Percentiles rank a stretch among this genome's conserved stretches.
These are phyloP conservation scores for Numenius phaeopus DNA, from an alignment of 2,797 vertebrate genomes.

Conservation along the genomic window DNA sequence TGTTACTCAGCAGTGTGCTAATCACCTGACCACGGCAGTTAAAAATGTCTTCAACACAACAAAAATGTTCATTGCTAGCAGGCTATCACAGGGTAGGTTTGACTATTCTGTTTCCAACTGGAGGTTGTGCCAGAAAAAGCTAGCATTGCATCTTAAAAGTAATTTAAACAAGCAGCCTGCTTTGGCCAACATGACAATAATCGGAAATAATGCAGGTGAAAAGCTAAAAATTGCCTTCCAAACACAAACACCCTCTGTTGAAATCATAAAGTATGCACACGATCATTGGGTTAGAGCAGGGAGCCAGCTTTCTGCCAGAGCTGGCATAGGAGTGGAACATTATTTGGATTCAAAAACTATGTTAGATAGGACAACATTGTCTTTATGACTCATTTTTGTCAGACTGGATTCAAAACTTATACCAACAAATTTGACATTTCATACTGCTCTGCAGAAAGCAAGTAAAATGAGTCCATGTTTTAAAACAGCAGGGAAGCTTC, in stretches of 20 bases:
- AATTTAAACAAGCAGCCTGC: constrained; percentile 8
- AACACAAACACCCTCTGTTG: not conserved
- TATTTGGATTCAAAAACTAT: constrained; percentile 69
- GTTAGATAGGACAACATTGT: constrained; percentile 61
- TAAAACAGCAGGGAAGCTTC: constrained; percentile 84
- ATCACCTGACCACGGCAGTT: constrained; percentile 27
- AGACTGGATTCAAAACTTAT: constrained; percentile 77
- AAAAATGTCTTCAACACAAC: constrained; percentile 14
- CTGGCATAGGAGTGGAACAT: constrained; percentile 35
- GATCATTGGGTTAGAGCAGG: not conserved
- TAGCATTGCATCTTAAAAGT: not conserved
- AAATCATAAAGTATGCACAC: not conserved
- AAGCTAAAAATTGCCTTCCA: constrained; percentile 28
- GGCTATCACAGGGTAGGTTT: not conserved
- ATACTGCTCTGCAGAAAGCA: constrained; percentile 75
- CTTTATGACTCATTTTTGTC: constrained; percentile 74
- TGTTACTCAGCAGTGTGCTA: constrained; percentile 52
- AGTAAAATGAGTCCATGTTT: constrained; percentile 81
- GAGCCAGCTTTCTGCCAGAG: constrained; percentile 58
- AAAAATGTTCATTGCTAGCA: not conserved
- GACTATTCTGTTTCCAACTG: not conserved
- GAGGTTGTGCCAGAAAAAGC: not conserved
- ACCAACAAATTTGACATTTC: constrained; percentile 80
- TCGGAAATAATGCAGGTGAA: constrained; percentile 30
- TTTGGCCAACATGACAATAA: not conserved